Base-by-base conservation (phyloP, 2,888 invertebrate species). In the Callimorpha dominula region DNA sequence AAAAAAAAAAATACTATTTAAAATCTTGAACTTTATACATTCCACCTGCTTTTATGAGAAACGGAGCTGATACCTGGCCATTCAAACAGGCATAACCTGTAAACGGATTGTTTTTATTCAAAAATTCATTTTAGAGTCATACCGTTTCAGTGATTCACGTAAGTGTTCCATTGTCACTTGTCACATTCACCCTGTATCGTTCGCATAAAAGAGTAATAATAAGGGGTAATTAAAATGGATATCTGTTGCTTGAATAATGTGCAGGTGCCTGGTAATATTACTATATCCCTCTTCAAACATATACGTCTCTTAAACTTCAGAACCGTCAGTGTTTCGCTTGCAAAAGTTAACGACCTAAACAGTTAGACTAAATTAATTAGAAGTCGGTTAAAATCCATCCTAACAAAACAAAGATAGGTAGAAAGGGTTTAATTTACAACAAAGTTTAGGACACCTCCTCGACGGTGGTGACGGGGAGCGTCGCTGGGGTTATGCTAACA, bases 341-440 rank as follows among this genome's bases (percentile, higher is more conserved):
- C 40, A 57, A 42, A 43, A 20, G 57, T 11, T 42, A 68, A 40
- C 12, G 5, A 60, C 9, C 42, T n/a, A 12, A 64, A 15, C 31
- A 49, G 20, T 49, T 49, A 65, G 65, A 64, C 64, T 14, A 20
- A 12, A 65, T 14, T 65, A 49, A 65, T 65, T 65, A 49, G 20
- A 31, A 65, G 65, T 65, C 65, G 31, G 65, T 65, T 15, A 49
- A 65, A 43, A 49, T 15, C 63, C 31, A 65, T 49, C 65, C 65
- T 49, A 49, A 49, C 49, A 65, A 65, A 65, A 49, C 49, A 65
- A 65, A 65, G 65, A n/a, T 20, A 43, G 4, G 31, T 31, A 14
- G 42, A 65, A 20, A 31, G 60, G 12, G 14, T 60, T 14, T 14
- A 60, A 60, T 60, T 31, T 20, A 60, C 20, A 6, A 31, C 2